phyloP scores from a whole-genome alignment of 2,797 vertebrate species.

The Xenopus petersii region DNA sequence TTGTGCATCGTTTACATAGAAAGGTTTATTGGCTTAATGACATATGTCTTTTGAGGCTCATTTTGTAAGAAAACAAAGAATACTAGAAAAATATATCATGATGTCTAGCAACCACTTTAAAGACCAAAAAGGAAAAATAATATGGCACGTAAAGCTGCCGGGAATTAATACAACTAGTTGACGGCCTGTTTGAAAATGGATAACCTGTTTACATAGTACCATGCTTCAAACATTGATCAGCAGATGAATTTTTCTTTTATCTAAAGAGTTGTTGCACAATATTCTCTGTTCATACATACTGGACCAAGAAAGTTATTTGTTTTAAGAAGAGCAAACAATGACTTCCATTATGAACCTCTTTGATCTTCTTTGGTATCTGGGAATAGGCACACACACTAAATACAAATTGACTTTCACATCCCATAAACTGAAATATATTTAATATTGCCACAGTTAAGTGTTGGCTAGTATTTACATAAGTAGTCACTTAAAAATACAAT shows the following conservation, averaged over 20 bases:
- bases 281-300: slow-evolving; percentile 50
- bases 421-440: slow-evolving; percentile 50
- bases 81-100: slow-evolving; percentile 26
- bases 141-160: slow-evolving; percentile 53
- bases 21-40: slow-evolving; percentile 53
- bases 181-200: slow-evolving; percentile 55
- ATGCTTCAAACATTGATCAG: slow-evolving; percentile 54
- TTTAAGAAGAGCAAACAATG: slow-evolving; percentile 69
- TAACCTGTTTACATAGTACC: slow-evolving; percentile 64
- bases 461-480: slow-evolving; percentile 41
- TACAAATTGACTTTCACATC: slow-evolving; percentile 50
- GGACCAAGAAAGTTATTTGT: slow-evolving; percentile 61
- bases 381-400: slow-evolving; percentile 64
- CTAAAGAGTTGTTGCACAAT: slow-evolving; percentile 55
- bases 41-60: slow-evolving; percentile 51
- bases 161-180: slow-evolving; percentile 54
- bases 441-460: slow-evolving; percentile 42
- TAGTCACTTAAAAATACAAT: slow-evolving; percentile 43
- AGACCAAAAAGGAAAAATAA: slow-evolving; percentile 51
- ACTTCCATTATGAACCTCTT: slow-evolving; percentile 61
- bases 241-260: slow-evolving; percentile 59
- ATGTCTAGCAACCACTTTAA: slow-evolving; percentile 66
- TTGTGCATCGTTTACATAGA: neutral
- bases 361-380: slow-evolving; percentile 64
- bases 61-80: slow-evolving; percentile 44